Conservation (phyloP, 2,797 vertebrate species). For the Rachycentron canadum region DNA sequence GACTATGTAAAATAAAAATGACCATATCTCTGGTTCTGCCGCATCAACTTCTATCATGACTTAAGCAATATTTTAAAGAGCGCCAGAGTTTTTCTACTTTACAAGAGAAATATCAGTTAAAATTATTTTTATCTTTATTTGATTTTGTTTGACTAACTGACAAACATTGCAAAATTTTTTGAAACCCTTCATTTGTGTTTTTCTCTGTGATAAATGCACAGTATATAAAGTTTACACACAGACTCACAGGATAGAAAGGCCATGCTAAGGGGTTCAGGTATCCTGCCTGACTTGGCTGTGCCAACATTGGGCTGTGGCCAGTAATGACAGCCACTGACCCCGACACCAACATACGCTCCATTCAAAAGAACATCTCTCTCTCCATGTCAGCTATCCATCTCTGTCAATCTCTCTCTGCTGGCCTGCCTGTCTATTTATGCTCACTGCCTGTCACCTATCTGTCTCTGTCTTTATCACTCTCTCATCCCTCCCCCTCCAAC, state of each 20-base stretch:
- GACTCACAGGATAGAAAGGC: neutral
- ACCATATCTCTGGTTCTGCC: too few species aligned
- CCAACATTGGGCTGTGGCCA: slow-evolving; percentile 41
- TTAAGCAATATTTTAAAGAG: too few species aligned
- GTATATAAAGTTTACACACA: too few species aligned
- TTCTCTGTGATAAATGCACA: too few species aligned
- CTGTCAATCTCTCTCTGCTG: slow-evolving; percentile 45
- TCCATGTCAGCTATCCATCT: slow-evolving; percentile 55
- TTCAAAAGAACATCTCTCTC: slow-evolving; percentile 58
- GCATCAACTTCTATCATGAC: too few species aligned
- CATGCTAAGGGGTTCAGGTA: slow-evolving; percentile 23
- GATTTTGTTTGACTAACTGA: too few species aligned
- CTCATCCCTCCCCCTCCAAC: neutral
- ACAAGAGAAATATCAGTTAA: too few species aligned
- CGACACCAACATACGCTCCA: slow-evolving; percentile 23
- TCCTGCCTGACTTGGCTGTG: slow-evolving; percentile 24
- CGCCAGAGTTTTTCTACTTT: too few species aligned
- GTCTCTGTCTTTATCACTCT: slow-evolving; percentile 55
- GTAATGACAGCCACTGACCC: slow-evolving; percentile 46
- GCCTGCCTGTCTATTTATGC: slow-evolving; percentile 53
- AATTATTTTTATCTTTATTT: too few species aligned
- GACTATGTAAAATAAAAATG: too few species aligned
- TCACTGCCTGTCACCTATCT: slow-evolving; percentile 57
- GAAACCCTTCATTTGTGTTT: too few species aligned
- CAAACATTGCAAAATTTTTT: too few species aligned